A percentile compares a stretch with the other conserved stretches of the same genome.
These are phyloP conservation scores for Amblyopsis hoosieri DNA, from an alignment of 2,797 vertebrate genomes.

Conservation along the genomic window DNA sequence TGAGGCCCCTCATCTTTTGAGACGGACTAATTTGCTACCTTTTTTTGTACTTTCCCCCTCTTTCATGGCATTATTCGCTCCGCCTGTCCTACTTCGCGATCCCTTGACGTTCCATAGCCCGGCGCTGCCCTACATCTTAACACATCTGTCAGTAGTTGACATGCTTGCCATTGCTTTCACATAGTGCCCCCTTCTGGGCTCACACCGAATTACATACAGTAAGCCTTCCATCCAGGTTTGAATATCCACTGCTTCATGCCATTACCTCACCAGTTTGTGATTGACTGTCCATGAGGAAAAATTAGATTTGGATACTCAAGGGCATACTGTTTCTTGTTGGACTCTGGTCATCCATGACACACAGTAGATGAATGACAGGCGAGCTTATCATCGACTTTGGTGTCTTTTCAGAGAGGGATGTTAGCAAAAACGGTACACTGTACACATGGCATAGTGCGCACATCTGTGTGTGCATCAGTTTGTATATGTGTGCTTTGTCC, in stretches of 20 bases:
- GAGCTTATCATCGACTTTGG: too few relatives aligned
- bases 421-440: not conserved
- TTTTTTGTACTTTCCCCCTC: constrained; percentile 36
- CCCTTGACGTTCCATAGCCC: constrained; percentile 34
- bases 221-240: constrained; percentile 12
- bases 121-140: constrained; percentile 35
- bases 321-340: constrained; percentile 5
- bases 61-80: constrained; percentile 56
- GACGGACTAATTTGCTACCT: constrained; percentile 61
- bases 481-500: not conserved
- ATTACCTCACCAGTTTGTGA: constrained; percentile 22
- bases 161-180: constrained; percentile 38
- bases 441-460: not conserved
- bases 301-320: constrained; percentile 24
- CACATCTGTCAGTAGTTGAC: constrained; percentile 8
- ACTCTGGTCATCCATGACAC: not conserved
- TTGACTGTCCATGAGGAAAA: constrained; percentile 6
- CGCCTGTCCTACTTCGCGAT: constrained; percentile 49
- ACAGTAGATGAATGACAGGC: too few relatives aligned
- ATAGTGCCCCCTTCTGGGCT: constrained; percentile 64
- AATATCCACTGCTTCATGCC: constrained; percentile 35
- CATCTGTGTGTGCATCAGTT: not conserved
- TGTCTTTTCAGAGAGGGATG: too few relatives aligned
- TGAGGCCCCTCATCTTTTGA: constrained; percentile 62
- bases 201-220: not conserved